Evolutionary conservation across 2,797 vertebrate genomes (phyloP), one percentile per base, ranked within the genome.

Genomic region (Pogoniulus pusillus): DNA sequence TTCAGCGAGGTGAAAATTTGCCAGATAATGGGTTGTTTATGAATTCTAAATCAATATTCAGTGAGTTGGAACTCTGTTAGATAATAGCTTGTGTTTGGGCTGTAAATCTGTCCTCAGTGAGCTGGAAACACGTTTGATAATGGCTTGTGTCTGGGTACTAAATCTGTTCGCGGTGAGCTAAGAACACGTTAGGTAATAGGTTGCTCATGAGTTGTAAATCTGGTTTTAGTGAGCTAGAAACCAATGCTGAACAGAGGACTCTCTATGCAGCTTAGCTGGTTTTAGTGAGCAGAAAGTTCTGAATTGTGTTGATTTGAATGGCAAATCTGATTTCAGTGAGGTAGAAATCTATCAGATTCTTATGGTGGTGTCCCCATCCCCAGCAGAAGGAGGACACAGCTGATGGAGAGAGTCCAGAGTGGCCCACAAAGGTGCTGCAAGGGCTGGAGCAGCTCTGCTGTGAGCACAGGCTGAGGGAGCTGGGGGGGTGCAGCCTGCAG

Each of bases 21-120:
- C 95, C 96, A 96, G 97, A 97, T 97, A 98, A 98, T 97, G 96
- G 95, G 96, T 97, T 98, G 97, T 97, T 98, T 98, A 97, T 97
- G 97, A 97, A 97, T 98, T 97, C 96, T 97, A 98, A 97, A 98
- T 98, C 97, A 96, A 96, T 97, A 95, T 97, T 97, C 97, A 97
- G 97, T 97, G 97, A 97, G 95, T 96, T 23, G 96, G 96, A 98
- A 98, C 96, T 97, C 82, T 96, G 97, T 97, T 96, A 97, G 96
- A 97, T 97, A 98, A 98, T 97, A 93, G 96, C 84, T 91, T 96
- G 95, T 73, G 94, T 97, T 97, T 96, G 96, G 96, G 97, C 95
- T 96, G 93, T 96, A 97, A 97, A 98, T 97, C 97, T 97, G 97
- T 96, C 97, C 95, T 87, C 96, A 97, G 96, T 95, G 97, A 97